A percentile compares a stretch with the other conserved stretches of the same genome.
phyloP scores from a whole-genome alignment of 2,113 vertebrate species.

The Hipposideros armiger region DNA sequence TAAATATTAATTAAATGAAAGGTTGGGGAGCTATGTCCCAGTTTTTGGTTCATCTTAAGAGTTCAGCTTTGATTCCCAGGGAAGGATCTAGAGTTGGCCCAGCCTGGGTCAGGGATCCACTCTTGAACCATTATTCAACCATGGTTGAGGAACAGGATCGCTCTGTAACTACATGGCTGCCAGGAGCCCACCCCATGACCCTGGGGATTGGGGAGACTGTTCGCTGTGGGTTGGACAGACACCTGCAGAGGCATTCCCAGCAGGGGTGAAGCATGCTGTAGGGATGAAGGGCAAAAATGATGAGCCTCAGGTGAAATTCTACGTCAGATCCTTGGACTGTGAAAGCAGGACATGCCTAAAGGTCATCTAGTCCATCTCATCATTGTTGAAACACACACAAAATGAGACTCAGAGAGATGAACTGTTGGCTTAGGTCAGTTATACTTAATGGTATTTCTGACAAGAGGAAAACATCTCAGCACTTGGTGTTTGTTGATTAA shows the following conservation, averaged over 20 bases:
- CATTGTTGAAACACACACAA: background rate
- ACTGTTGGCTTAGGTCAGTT: background rate
- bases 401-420: background rate
- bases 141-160: background rate
- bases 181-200: background rate
- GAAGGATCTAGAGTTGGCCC: background rate
- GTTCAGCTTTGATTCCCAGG: background rate
- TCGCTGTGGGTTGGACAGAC: background rate
- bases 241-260: background rate
- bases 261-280: background rate
- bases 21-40: too few species aligned
- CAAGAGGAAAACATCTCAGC: background rate
- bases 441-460: constrained; percentile 16
- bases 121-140: background rate
- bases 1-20: accelerated
- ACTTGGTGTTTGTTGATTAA: background rate
- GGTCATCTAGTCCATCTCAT: background rate
- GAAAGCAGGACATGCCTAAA: background rate
- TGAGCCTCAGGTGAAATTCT: background rate
- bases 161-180: accelerated
- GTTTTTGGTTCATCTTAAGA: background rate
- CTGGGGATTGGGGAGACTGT: background rate
- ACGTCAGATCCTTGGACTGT: background rate
- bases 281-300: background rate
- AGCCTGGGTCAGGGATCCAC: background rate